Evolutionary conservation across 2,888 invertebrate species (phyloP), one percentile per base, ranked within the genome.

Genomic region (Stenichneumon culpator): DNA sequence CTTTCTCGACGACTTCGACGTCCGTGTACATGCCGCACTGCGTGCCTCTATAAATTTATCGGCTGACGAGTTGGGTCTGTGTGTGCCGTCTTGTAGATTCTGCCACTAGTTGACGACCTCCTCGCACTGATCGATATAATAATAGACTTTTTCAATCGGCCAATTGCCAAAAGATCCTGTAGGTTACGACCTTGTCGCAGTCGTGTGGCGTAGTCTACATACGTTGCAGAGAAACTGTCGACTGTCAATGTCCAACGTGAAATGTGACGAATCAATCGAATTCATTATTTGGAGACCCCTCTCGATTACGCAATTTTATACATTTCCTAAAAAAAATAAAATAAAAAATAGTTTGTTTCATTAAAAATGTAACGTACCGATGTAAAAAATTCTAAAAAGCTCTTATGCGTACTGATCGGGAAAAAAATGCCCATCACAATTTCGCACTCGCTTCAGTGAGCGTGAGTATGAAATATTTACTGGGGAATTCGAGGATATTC

Each of bases 181-280:
- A 81, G 84, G 84, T 84, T 84, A 84, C 79, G 74, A 78, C 77
- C 80, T 77, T 79, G 77, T 60, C 78, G 82, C 44, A 81, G 70
- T 82, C 52, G 60, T 63, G 25, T 28, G 70, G 78, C 54, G 80
- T 72, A 74, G 79, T 70, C 28, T 14, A 4, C 0, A 22, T 16
- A 14, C 60, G 84, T 79, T 69, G 65, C 84, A 85, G 74, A 79
- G 52, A 77, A 79, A 75, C 36, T 84, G 74, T 83, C 84, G 84
- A 79, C 86, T 79, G 86, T 86, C 86, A 80, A 87, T 83, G 88
- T 87, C 78, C 84, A 78, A 85, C 86, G 87, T 87, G 89, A 90
- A 89, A 89, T 89, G 81, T 84, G 88, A 84, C 87, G 83, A 86
- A 88, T 86, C 28, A 67, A 73, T 80, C 60, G 67, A 69, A 70